Evolutionary conservation across 1,140 invertebrate species (phyloP).

Genomic region (Belonocnema kinseyi): DNA sequence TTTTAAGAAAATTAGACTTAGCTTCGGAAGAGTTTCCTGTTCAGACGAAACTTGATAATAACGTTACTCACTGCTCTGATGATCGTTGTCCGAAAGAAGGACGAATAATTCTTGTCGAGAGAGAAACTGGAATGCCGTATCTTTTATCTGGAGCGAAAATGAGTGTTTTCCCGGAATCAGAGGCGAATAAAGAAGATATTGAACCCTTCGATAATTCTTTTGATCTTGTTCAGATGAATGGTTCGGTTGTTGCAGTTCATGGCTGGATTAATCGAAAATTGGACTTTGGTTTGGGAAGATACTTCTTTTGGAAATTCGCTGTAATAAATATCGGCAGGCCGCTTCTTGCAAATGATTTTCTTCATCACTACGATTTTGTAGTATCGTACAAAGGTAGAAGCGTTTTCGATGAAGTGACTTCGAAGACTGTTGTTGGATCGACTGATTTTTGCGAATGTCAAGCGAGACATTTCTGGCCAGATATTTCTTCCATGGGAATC

Average conservation of each 20-base stretch:
- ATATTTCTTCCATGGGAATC: no score
- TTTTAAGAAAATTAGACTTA: background rate
- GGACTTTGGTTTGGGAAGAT: conserved; percentile 13
- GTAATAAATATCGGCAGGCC: background rate
- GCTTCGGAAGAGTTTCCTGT: background rate
- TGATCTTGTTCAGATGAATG: background rate
- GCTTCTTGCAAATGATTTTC: background rate
- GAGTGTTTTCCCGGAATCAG: conserved; percentile 5
- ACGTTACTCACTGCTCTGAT: background rate
- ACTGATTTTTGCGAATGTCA: conserved; percentile 11
- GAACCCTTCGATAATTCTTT: conserved; percentile 1
- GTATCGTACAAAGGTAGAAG: background rate
- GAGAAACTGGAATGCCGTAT: conserved; percentile 3
- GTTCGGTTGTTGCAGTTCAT: background rate
- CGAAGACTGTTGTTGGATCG: background rate
- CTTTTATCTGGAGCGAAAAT: background rate
- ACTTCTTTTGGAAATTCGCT: background rate
- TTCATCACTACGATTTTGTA: background rate
- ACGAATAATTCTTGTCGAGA: conserved; percentile 13
- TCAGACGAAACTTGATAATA: background rate
- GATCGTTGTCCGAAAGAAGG: background rate
- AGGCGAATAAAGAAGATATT: background rate
- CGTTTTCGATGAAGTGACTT: background rate
- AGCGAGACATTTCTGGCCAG: background rate
- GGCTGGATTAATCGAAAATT: background rate